These are phyloP conservation scores for Plotosus lineatus DNA, from an alignment of 2,113 vertebrate genomes.

Conservation along the genomic window DNA sequence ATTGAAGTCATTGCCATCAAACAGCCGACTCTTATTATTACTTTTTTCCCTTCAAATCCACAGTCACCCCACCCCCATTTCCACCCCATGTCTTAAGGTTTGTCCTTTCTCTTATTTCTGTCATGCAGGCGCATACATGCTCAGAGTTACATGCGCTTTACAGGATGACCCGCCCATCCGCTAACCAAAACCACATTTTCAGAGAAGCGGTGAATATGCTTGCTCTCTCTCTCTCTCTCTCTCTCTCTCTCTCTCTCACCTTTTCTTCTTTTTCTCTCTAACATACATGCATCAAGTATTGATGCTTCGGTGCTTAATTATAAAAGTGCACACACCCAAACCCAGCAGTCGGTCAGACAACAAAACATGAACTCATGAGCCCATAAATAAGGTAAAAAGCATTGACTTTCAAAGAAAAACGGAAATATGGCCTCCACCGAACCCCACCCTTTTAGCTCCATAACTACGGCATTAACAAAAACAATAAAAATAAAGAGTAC, in stretches of 20 bases:
- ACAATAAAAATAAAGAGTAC: not conserved
- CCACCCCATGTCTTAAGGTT: slow-evolving; percentile 12
- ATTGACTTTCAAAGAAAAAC: slow-evolving; percentile 22
- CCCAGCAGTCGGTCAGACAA: slow-evolving; percentile 10
- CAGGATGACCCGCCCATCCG: slow-evolving; percentile 57
- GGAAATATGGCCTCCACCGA: not conserved
- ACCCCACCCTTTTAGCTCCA: slow-evolving; percentile 18
- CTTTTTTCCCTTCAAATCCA: slow-evolving; percentile 14
- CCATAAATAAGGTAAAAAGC: slow-evolving; percentile 25
- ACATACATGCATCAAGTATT: slow-evolving; percentile 17
- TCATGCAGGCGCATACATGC: slow-evolving; percentile 29
- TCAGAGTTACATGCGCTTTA: slow-evolving; percentile 26
- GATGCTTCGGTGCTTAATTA: not conserved
- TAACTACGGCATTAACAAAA: not conserved
- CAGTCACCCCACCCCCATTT: slow-evolving; percentile 13
- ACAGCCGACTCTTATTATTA: slow-evolving; percentile 11
- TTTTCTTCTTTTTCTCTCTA: not conserved
- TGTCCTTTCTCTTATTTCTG: slow-evolving; percentile 31
- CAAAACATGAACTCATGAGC: not conserved
- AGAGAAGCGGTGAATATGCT: slow-evolving; percentile 6
- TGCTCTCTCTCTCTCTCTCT: slow-evolving; percentile 1
- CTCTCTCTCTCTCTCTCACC: not conserved
- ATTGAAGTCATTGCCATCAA: not conserved
- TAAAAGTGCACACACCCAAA: slow-evolving; percentile 22
- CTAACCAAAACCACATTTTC: slow-evolving; percentile 36